Percentiles rank a stretch among this genome's conserved stretches.
Conservation (phyloP, 1,140 invertebrate genomes). For the Thalassaphorura encarpata region DNA sequence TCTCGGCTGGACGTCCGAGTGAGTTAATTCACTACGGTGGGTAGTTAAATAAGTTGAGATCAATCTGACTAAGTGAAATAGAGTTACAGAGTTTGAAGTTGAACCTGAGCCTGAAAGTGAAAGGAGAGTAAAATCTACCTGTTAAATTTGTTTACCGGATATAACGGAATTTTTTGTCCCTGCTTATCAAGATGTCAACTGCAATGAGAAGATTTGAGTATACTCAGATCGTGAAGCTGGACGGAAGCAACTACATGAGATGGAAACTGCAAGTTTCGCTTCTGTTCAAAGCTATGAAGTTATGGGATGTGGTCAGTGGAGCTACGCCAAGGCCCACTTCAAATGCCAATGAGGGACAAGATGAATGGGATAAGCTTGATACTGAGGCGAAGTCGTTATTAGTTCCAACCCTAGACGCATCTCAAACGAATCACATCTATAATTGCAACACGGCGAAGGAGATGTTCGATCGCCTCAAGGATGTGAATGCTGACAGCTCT, state of each 20-base stretch:
- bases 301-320: slow-evolving; percentile 4
- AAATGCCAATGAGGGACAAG: background rate
- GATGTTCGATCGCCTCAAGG: slow-evolving; percentile 35
- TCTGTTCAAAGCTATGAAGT: background rate
- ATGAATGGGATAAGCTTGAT: slow-evolving; percentile 29
- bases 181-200: no score
- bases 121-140: no score
- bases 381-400: slow-evolving; percentile 29
- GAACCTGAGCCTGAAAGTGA: no score
- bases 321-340: background rate
- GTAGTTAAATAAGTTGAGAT: no score
- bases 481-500: slow-evolving; percentile 27
- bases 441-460: slow-evolving; percentile 33
- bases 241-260: background rate
- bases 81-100: no score
- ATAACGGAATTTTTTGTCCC: no score
- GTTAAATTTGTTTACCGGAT: no score
- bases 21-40: no score
- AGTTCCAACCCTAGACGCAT: slow-evolving; percentile 28
- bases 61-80: no score
- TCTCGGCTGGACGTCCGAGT: no score
- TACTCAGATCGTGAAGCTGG: background rate
- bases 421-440: slow-evolving; percentile 33
- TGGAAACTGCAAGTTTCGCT: slow-evolving; percentile 7
- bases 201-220: background rate